Base-by-base conservation (phyloP, 2,113 vertebrate genomes). In the Talpa occidentalis region DNA sequence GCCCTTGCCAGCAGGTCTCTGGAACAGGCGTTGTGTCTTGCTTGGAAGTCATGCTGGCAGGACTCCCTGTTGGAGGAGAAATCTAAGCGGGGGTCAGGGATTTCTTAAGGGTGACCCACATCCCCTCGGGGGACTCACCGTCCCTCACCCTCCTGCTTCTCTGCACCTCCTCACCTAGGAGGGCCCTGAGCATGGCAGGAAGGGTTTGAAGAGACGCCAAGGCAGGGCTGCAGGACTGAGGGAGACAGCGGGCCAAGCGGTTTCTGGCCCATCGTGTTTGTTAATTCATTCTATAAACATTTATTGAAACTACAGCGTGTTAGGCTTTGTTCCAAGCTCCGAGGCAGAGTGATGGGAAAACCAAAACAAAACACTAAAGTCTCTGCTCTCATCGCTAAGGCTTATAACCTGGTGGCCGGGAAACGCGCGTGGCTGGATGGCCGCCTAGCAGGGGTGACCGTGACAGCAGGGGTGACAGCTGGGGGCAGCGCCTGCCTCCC, bases 391-490 rank as follows among this genome's bases (percentile, higher is more conserved):
- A 24, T 5, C 11, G 11, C 40, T 59, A 49, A 67, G 92, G 76
- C 62, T 40, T n/a, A 26, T 35, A 42, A 66, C n/a, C 30, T 32
- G 30, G 76, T 30, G 90, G 70, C 79, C 67, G 66, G 30, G 24
- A 22, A 42, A 47, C 67, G 76, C 49, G 60, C 40, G 35, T 11
- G 11, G 54, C 52, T 24, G 66, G 90, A 42, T 15, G 67, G 77
- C 40, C 40, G 81, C 42, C 76, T 90, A 1, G 81, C 88, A 73
- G 30, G 49, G 60, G n/a, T n/a, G n/a, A n/a, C n/a, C n/a, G 85
- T 30, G 94, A 94, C 84, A 94, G 95, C 73, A 62, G 62, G 40
- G 77, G 87, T 37, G 91, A 60, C 81, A 88, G 93, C 91, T 88
- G 70, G 84, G 92, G 88, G 82, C 70, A 78, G 47, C 2, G 81